Percentiles rank a stretch among this genome's conserved stretches.
phyloP scores from a whole-genome alignment of 2,113 vertebrate species.

The Herpailurus yagouaroundi region DNA sequence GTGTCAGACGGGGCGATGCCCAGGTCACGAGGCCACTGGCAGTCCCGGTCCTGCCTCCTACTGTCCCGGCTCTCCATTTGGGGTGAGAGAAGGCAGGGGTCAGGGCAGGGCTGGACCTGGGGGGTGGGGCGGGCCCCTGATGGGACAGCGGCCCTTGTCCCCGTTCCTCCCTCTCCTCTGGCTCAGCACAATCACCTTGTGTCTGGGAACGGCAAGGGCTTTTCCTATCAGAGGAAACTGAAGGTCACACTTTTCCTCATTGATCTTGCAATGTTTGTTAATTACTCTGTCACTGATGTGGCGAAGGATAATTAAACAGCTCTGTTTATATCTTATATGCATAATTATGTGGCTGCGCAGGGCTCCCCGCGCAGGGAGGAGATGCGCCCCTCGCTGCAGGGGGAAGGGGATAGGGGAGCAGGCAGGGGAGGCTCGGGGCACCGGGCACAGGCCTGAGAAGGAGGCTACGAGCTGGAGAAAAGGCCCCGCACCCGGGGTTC shows the following conservation, averaged over 20 bases:
- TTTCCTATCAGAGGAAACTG: constrained; percentile 92
- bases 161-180: constrained; percentile 62
- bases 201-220: constrained; percentile 88
- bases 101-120: not conserved
- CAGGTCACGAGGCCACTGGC: fast-evolving
- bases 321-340: constrained; percentile 99
- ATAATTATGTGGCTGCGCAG: constrained; percentile 99
- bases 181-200: constrained; percentile 89
- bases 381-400: constrained; percentile 86
- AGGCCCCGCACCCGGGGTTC: constrained; percentile 4
- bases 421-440: constrained; percentile 71
- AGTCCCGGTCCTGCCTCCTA: not conserved
- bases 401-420: constrained; percentile 75
- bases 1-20: not conserved
- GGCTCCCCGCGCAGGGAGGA: constrained; percentile 93
- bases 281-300: constrained; percentile 99
- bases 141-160: not conserved
- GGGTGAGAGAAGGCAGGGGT: not conserved
- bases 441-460: constrained; percentile 63
- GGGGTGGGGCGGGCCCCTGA: not conserved
- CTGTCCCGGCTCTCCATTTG: fast-evolving
- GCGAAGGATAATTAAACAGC: constrained; percentile 99
- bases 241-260: constrained; percentile 99
- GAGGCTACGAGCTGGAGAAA: not conserved
- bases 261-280: constrained; percentile 99